These are phyloP conservation scores for Hydriomena furcata DNA, from an alignment of 2,888 invertebrate genomes.

Conservation along the genomic window DNA sequence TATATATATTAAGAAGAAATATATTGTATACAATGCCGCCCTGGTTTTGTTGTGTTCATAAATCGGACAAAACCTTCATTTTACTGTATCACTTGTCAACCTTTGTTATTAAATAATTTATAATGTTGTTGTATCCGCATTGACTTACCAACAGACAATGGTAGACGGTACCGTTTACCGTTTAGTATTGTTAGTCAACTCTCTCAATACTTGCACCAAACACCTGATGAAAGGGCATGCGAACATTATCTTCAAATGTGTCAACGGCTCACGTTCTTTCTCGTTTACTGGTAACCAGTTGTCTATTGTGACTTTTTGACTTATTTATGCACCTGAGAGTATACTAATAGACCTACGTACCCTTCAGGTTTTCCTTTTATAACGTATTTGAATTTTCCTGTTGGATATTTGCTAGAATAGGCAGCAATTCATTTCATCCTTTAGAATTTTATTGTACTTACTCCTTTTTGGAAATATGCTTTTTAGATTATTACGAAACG, in stretches of 20 bases:
- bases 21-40: too few species aligned
- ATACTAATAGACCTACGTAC: conserved; percentile 38
- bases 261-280: conserved; percentile 75
- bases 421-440: not conserved
- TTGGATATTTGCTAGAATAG: conserved; percentile 8
- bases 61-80: too few species aligned
- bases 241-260: conserved; percentile 82
- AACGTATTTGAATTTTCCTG: conserved; percentile 14
- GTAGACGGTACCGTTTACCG: too few species aligned
- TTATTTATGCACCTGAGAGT: conserved; percentile 48
- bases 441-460: not conserved
- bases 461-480: too few species aligned
- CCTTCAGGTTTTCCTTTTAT: conserved; percentile 20
- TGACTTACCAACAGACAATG: too few species aligned
- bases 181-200: not conserved
- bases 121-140: too few species aligned
- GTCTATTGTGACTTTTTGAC: conserved; percentile 60
- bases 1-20: too few species aligned
- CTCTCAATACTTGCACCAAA: conserved; percentile 39
- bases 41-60: too few species aligned
- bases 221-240: conserved; percentile 61
- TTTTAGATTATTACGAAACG: too few species aligned
- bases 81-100: too few species aligned
- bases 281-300: conserved; percentile 65
- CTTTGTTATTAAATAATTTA: too few species aligned